Conservation (phyloP, 2,888 invertebrate species). For the Chymomyza amoena region DNA sequence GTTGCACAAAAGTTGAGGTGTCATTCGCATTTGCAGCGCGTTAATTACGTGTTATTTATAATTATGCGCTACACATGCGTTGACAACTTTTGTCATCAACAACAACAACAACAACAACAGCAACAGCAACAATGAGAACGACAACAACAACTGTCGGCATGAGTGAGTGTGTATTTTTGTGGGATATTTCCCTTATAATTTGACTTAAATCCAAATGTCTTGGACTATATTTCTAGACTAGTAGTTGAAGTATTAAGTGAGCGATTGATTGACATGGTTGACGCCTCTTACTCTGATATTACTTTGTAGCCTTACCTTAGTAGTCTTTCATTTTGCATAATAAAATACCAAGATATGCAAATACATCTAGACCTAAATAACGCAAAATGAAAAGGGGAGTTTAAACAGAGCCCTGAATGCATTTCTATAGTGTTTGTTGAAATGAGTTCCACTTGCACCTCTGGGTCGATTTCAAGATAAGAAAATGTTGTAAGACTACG, state of each 20-base stretch:
- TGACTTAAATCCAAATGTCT: not conserved
- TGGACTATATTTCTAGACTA: not conserved
- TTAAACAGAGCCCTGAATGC: constrained; percentile 23
- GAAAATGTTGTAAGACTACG: constrained; percentile 58
- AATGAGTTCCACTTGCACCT: constrained; percentile 39
- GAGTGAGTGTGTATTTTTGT: not conserved
- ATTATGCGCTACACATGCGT: constrained; percentile 70
- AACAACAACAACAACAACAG: constrained; percentile 5
- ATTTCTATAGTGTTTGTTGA: constrained; percentile 20
- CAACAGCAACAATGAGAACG: too few species aligned
- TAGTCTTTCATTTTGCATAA: constrained; percentile 71
- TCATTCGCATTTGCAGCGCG: constrained; percentile 70
- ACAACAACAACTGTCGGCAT: not conserved
- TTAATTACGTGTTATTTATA: constrained; percentile 73
- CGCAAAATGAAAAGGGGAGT: constrained; percentile 1
- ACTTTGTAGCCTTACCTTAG: not conserved
- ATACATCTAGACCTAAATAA: constrained; percentile 45
- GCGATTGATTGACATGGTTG: constrained; percentile 59
- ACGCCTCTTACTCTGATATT: constrained; percentile 51
- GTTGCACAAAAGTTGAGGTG: constrained; percentile 51
- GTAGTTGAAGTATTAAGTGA: not conserved
- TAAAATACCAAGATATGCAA: constrained; percentile 75
- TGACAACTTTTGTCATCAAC: constrained; percentile 67
- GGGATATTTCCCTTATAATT: not conserved
- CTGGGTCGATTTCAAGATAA: constrained; percentile 60